These are phyloP conservation scores for Calypte anna DNA, from an alignment of 2,113 vertebrate genomes.

Conservation along the genomic window DNA sequence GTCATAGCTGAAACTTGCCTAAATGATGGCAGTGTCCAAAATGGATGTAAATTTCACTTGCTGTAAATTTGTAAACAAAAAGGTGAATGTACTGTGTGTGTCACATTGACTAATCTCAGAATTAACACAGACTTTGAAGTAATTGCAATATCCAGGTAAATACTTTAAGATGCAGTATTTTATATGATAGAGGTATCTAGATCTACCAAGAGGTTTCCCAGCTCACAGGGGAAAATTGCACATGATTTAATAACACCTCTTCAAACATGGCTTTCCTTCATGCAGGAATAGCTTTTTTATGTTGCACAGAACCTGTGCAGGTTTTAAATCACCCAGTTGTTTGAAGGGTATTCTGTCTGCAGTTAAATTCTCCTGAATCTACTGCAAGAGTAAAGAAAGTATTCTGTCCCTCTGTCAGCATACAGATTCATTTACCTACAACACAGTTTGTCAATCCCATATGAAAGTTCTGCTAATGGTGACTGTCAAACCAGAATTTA, in stretches of 20 bases:
- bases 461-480: background rate
- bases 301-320: background rate
- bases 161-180: background rate
- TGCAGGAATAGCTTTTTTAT: background rate
- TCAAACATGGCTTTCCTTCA: background rate
- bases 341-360: background rate
- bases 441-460: background rate
- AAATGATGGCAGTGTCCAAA: background rate
- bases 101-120: background rate
- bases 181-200: background rate
- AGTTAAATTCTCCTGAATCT: background rate
- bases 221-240: background rate
- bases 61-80: background rate
- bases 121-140: constrained; percentile 15
- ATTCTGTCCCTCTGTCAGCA: background rate
- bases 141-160: background rate
- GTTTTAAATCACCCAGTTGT: background rate
- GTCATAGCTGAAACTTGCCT: background rate
- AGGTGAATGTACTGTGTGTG: background rate
- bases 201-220: background rate
- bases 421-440: background rate
- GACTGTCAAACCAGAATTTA: background rate
- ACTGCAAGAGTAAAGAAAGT: background rate
- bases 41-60: background rate
- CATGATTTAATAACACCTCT: background rate